phyloP scores from a whole-genome alignment of 2,888 invertebrate species.

The Iselma pallidipennis region DNA sequence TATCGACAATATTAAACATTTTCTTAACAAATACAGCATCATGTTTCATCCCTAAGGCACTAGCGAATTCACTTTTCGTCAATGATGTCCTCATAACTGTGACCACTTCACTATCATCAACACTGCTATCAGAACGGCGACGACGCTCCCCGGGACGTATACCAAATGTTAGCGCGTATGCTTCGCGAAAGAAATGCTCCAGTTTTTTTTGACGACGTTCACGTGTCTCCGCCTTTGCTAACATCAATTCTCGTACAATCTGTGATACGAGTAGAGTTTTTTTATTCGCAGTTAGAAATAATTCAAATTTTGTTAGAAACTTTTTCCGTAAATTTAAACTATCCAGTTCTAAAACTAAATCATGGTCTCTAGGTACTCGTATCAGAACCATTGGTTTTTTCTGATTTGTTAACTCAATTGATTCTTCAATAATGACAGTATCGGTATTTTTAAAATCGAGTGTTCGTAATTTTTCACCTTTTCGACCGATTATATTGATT shows the following conservation, averaged over 20 bases:
- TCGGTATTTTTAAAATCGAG: constrained; percentile 78
- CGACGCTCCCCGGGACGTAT: constrained; percentile 83
- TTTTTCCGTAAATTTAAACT: constrained; percentile 78
- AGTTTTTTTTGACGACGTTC: constrained; percentile 89
- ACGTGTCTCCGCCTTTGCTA: constrained; percentile 90
- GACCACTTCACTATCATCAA: constrained; percentile 77
- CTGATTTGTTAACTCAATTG: constrained; percentile 75
- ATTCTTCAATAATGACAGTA: constrained; percentile 83
- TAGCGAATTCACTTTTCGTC: constrained; percentile 91
- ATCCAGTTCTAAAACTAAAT: constrained; percentile 90
- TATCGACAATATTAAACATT: constrained; percentile 98
- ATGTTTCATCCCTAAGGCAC: constrained; percentile 92
- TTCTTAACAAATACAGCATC: constrained; percentile 94
- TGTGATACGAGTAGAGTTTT: constrained; percentile 75
- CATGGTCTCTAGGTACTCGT: constrained; percentile 86
- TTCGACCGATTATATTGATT: constrained; percentile 84
- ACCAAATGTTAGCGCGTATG: constrained; percentile 91
- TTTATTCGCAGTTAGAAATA: constrained; percentile 81
- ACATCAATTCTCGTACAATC: constrained; percentile 82
- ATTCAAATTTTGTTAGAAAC: constrained; percentile 84
- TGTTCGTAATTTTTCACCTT: constrained; percentile 87
- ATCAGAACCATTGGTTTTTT: constrained; percentile 82
- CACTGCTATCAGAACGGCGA: constrained; percentile 71
- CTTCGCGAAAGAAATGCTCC: constrained; percentile 96
- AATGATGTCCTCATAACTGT: constrained; percentile 93